Evolutionary conservation across 2,888 invertebrate genomes (phyloP).

Genomic region (Lochmaea capreae): DNA sequence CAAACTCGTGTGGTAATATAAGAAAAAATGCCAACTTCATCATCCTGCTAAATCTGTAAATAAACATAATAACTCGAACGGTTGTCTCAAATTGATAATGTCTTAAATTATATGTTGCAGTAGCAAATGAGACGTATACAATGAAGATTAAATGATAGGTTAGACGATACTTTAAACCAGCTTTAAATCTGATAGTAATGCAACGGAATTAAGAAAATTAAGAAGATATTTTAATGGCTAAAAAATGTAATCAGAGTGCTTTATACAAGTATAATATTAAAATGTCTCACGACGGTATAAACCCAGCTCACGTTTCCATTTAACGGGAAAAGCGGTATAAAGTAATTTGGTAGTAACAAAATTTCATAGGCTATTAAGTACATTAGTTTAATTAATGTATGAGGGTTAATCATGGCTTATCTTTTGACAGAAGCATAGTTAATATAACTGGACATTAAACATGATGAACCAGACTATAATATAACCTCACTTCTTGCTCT

Average conservation of each 20-base stretch:
- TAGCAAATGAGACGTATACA: conserved; percentile 1
- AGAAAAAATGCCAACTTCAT: neutral
- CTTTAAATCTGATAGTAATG: neutral
- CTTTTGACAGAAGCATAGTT: too few relatives aligned
- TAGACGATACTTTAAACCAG: neutral
- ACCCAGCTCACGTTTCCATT: neutral
- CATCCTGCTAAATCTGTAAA: neutral
- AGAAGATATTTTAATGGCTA: conserved; percentile 4
- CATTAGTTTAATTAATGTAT: too few relatives aligned
- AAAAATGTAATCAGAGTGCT: neutral
- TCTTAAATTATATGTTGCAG: conserved; percentile 4
- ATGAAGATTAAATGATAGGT: conserved; percentile 4
- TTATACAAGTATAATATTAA: neutral
- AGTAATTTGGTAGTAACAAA: too few relatives aligned
- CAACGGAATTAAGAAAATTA: neutral
- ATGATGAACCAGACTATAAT: too few relatives aligned
- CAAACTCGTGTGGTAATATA: neutral
- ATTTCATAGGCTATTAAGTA: too few relatives aligned
- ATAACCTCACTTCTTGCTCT: too few relatives aligned
- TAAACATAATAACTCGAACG: neutral
- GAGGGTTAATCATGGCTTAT: too few relatives aligned
- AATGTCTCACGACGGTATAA: neutral
- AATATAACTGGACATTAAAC: too few relatives aligned
- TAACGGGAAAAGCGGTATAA: too few relatives aligned
- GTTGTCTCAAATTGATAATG: neutral